Evolutionary conservation across 1,140 invertebrate species (phyloP).

Genomic region (Patella vulgata): DNA sequence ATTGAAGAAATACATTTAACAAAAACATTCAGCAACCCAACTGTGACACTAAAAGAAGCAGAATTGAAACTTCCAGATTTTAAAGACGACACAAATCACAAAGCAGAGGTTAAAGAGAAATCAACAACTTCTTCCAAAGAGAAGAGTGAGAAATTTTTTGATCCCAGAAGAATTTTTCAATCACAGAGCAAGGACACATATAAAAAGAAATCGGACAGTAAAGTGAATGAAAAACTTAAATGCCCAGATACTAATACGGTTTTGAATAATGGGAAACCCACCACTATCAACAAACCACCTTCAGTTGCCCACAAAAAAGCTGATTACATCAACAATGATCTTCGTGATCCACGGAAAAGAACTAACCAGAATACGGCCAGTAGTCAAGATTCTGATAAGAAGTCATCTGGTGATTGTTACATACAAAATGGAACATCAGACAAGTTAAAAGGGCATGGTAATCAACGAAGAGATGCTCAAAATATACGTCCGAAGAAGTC

Average conservation of each 20-base stretch:
- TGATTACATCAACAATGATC: constrained; percentile 62
- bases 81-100: constrained; percentile 29
- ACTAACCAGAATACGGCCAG: constrained; percentile 45
- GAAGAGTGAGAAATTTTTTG: constrained; percentile 48
- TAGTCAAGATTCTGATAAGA: constrained; percentile 24
- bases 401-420: constrained; percentile 9
- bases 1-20: constrained; percentile 47
- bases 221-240: constrained; percentile 5
- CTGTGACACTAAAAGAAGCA: constrained; percentile 6
- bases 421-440: constrained; percentile 22
- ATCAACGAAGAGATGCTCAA: constrained; percentile 5
- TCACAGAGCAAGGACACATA: constrained; percentile 37
- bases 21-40: constrained; percentile 16
- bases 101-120: constrained; percentile 17
- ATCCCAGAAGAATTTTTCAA: constrained; percentile 58
- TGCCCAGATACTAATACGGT: constrained; percentile 32
- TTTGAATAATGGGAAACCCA: constrained; percentile 57
- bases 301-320: constrained; percentile 47
- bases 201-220: constrained; percentile 23
- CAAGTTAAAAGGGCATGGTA: constrained; percentile 11
- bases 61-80: constrained; percentile 5
- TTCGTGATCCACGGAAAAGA: constrained; percentile 55
- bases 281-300: constrained; percentile 38
- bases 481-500: constrained; percentile 21
- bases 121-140: constrained; percentile 4